These are phyloP conservation scores for Parnassius smintheus DNA, from an alignment of 2,888 invertebrate species.

Conservation along the genomic window DNA sequence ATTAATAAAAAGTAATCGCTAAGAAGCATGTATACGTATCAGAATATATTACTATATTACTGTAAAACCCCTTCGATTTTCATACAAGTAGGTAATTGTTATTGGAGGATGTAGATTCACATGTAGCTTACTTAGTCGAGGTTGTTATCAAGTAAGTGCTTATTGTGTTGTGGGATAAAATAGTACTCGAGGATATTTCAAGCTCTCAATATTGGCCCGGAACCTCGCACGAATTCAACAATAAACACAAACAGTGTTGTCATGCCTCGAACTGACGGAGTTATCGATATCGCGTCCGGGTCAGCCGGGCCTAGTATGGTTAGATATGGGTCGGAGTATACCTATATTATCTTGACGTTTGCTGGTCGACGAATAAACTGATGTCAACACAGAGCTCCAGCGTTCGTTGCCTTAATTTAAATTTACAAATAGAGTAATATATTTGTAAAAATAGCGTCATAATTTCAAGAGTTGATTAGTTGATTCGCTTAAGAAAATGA, in stretches of 20 bases:
- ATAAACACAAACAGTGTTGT: conserved; percentile 54
- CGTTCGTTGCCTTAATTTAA: not conserved
- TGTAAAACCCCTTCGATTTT: no score
- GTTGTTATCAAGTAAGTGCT: not conserved
- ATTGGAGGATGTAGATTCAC: no score
- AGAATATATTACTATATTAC: no score
- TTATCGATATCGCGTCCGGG: conserved; percentile 66
- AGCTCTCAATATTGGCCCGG: conserved; percentile 33
- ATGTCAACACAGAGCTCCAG: not conserved
- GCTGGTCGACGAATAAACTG: conserved; percentile 27
- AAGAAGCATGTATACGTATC: no score
- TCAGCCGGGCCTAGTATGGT: conserved; percentile 48
- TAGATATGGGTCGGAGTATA: conserved; percentile 41
- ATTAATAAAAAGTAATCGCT: no score
- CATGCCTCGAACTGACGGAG: conserved; percentile 60
- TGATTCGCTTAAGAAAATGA: no score
- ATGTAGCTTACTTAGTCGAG: not conserved
- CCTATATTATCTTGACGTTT: conserved; percentile 34
- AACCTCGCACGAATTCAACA: conserved; percentile 43
- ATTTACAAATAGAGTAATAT: no score
- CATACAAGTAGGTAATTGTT: no score
- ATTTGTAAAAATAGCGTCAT: no score
- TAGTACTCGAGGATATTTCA: conserved; percentile 12
- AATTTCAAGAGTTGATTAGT: no score
- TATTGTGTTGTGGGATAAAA: conserved; percentile 8